phyloP scores from a whole-genome alignment of 1,140 invertebrate genomes.

The Rhynchophorus ferrugineus region DNA sequence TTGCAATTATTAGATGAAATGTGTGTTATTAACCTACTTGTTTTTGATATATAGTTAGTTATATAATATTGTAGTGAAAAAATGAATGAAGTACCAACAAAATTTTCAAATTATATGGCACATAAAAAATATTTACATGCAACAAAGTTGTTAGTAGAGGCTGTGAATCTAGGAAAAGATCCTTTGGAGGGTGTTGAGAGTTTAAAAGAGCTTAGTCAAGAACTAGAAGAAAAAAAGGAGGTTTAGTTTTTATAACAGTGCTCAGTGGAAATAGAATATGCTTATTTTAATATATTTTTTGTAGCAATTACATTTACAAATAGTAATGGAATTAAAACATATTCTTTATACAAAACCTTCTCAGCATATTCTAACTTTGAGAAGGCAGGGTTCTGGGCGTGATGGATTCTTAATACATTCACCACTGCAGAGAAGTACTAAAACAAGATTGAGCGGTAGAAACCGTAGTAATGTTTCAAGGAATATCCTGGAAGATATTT shows the following conservation, averaged over 20 bases:
- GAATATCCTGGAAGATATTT: conserved; percentile 41
- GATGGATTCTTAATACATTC: conserved; percentile 40
- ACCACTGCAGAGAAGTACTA: conserved; percentile 48
- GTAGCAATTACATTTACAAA: conserved; percentile 57
- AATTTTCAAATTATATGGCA: conserved; percentile 59
- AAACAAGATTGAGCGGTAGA: conserved; percentile 46
- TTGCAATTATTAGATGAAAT: conserved; percentile 82
- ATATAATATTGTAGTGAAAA: conserved; percentile 55
- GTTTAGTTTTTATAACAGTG: conserved; percentile 33
- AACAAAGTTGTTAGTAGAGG: conserved; percentile 70
- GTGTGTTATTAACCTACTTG: conserved; percentile 44
- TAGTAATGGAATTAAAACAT: conserved; percentile 65
- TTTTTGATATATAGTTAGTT: conserved; percentile 7
- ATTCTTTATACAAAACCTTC: conserved; percentile 67
- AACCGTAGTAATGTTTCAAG: conserved; percentile 42
- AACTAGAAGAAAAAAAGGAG: conserved; percentile 65
- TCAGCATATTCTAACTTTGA: conserved; percentile 48
- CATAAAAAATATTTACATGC: conserved; percentile 81
- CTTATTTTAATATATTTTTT: conserved; percentile 31
- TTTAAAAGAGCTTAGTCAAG: conserved; percentile 64
- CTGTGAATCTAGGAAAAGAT: conserved; percentile 59
- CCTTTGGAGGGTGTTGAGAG: conserved; percentile 72
- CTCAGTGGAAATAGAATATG: too few relatives aligned
- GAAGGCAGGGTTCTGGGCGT: conserved; percentile 54
- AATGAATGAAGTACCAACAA: conserved; percentile 68